Percentiles rank a stretch among this genome's conserved stretches.
Evolutionary conservation across 2,888 invertebrate genomes (phyloP).

Genomic region (Antheraea assamensis): DNA sequence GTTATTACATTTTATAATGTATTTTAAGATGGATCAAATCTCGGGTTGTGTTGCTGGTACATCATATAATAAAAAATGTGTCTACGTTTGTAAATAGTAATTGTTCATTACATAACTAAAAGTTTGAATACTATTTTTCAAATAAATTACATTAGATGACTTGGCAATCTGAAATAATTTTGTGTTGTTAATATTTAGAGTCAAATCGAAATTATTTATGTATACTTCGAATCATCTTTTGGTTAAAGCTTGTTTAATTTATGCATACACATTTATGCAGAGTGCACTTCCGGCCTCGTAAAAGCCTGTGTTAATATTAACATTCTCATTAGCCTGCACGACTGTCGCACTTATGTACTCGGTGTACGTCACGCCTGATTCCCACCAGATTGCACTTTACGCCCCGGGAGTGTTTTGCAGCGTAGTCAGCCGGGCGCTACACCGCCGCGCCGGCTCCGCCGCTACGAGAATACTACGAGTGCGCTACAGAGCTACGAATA

Average conservation of each 20-base stretch:
- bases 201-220: not conserved
- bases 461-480: not conserved
- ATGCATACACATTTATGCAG: conserved; percentile 9
- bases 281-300: not conserved
- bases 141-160: not conserved
- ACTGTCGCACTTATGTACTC: conserved; percentile 22
- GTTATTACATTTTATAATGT: too few species aligned
- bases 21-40: too few species aligned
- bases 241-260: not conserved
- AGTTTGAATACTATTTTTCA: too few species aligned
- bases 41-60: too few species aligned
- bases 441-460: not conserved
- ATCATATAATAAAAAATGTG: too few species aligned
- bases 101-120: too few species aligned
- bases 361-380: conserved; percentile 22
- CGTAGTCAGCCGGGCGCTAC: conserved; percentile 3
- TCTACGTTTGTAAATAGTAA: too few species aligned
- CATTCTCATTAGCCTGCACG: conserved; percentile 13
- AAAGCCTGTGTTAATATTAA: conserved; percentile 14
- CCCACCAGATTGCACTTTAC: conserved; percentile 34
- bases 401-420: conserved; percentile 24
- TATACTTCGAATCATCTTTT: not conserved
- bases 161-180: not conserved
- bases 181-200: too few species aligned
- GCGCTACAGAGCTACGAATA: not conserved